Evolutionary conservation across 2,888 invertebrate species (phyloP), one percentile per base, ranked within the genome.

Genomic region (Megastigmus dorsalis): DNA sequence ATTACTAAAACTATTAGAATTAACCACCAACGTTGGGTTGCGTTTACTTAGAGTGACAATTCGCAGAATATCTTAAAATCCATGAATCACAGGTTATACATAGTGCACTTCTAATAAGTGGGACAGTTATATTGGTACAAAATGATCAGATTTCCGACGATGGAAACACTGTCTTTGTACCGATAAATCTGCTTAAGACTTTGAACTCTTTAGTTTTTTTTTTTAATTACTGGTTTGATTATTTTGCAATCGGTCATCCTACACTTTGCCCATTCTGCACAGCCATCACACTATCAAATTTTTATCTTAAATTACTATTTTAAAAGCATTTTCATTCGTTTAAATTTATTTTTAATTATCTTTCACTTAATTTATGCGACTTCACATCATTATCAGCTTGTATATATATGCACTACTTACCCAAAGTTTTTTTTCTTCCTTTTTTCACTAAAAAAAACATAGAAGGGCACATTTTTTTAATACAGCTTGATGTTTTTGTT

Each of bases 191-290:
- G 13, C n/a, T 13, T 0, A 23, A 26, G n/a, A 48, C 36, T n/a
- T 20, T 28, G 18, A 59, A 60, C 13, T 57, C 45, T 28, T 62
- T 67, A 26, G 10, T 63, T 67, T 45, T 23, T 1, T 45, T 18
- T 9, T n/a, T 33, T 33, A 6, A 13, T 57, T 36, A 52, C 50
- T 62, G 41, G 50, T 73, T 62, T 54, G 36, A 73, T 73, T 73
- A 67, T 67, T 73, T 72, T 66, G 65, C 74, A 48, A 63, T 41
- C 30, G 30, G n/a, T 57, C 45, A 26, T 7, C 60, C 50, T 41
- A 28, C 20, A 50, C 33, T 15, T n/a, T 2, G n/a, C 26, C 6
- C 54, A 38, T 5, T 52, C 6, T 28, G 41, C 54, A 38, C 26
- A n/a, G 10, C 23, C 10, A 15, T n/a, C n/a, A 13, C 23, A 45